Evolutionary conservation across 2,888 invertebrate genomes (phyloP).

Genomic region (Prostheceraeus crozeri): DNA sequence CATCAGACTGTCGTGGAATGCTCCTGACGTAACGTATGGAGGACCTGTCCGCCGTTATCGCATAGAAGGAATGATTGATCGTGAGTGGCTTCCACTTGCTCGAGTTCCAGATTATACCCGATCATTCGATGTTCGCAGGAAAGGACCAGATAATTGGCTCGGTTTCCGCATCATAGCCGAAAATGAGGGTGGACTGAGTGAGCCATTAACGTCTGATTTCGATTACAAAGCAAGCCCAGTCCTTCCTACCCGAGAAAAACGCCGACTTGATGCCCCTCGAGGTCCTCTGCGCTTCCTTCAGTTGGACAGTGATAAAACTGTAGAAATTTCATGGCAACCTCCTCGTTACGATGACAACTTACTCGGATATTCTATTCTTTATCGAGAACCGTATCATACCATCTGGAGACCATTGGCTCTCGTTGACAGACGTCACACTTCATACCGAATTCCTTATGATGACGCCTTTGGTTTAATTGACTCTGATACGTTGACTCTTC

Average conservation of each 20-base stretch:
- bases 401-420: slow-evolving; percentile 24
- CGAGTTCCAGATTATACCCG: neutral
- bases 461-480: slow-evolving; percentile 29
- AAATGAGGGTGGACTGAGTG: slow-evolving; percentile 74
- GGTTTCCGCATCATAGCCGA: slow-evolving; percentile 72
- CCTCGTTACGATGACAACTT: slow-evolving; percentile 12
- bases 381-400: slow-evolving; percentile 31
- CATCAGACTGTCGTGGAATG: too few relatives aligned
- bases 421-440: slow-evolving; percentile 21
- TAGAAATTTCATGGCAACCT: slow-evolving; percentile 32
- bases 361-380: slow-evolving; percentile 13
- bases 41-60: too few relatives aligned
- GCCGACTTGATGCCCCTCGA: neutral
- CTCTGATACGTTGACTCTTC: slow-evolving; percentile 29
- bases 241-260: slow-evolving; percentile 8
- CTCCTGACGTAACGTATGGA: too few relatives aligned
- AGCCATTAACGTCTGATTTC: slow-evolving; percentile 60
- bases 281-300: slow-evolving; percentile 27
- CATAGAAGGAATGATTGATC: too few relatives aligned
- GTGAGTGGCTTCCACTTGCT: too few relatives aligned
- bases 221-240: slow-evolving; percentile 27
- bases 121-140: slow-evolving; percentile 11
- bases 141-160: neutral
- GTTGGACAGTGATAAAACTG: slow-evolving; percentile 15
- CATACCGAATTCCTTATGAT: slow-evolving; percentile 22